Percentiles rank a stretch among this genome's conserved stretches.
Conservation (phyloP, 2,113 vertebrate genomes). For the Lathamus discolor region DNA sequence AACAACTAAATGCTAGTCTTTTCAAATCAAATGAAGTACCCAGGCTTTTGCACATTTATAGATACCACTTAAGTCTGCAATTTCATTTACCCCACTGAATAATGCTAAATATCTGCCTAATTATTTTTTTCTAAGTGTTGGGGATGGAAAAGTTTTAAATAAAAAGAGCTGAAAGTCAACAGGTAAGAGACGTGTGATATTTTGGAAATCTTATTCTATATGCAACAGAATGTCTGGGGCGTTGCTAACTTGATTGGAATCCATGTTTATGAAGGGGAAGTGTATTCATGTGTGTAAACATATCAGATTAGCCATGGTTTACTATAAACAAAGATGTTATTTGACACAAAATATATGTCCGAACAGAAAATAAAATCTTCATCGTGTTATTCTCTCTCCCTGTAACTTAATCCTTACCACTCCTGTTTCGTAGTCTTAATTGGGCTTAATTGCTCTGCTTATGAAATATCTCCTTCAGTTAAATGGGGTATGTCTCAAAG, state of each 20-base stretch:
- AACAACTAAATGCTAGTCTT: not conserved
- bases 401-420: not conserved
- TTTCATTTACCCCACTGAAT: not conserved
- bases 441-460: not conserved
- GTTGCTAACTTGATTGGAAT: not conserved
- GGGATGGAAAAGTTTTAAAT: not conserved
- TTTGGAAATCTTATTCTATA: not conserved
- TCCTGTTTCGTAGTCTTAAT: not conserved
- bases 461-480: not conserved
- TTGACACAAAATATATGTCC: not conserved
- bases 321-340: not conserved
- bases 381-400: not conserved
- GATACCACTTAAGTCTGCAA: not conserved
- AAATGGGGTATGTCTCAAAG: not conserved
- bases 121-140: not conserved
- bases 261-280: not conserved
- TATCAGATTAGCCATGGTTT: not conserved
- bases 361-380: not conserved
- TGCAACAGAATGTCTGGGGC: not conserved
- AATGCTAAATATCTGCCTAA: not conserved
- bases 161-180: not conserved
- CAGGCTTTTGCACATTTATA: not conserved
- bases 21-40: not conserved
- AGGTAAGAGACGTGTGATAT: not conserved
- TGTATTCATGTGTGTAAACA: not conserved